A percentile compares a stretch with the other conserved stretches of the same genome.
Conservation (phyloP, 2,797 vertebrate genomes). For the Chiloscyllium punctatum region DNA sequence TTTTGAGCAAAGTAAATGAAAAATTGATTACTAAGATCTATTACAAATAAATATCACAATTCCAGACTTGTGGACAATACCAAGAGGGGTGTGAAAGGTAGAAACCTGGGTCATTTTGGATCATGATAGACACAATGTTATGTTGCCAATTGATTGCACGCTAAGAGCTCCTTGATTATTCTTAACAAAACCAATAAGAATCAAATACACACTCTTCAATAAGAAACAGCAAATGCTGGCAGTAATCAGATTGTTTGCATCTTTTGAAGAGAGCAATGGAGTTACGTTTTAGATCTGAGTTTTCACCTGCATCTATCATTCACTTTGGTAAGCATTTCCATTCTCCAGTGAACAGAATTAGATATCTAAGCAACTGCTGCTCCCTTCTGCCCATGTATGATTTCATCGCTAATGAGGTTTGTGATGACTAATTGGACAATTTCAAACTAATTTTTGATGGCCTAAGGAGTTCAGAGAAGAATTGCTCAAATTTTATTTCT, state of each 20-base stretch:
- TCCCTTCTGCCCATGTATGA: background rate
- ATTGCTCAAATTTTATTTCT: background rate
- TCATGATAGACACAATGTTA: background rate
- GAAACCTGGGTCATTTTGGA: no score
- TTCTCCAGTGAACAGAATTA: background rate
- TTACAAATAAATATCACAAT: background rate
- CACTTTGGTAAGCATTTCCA: background rate
- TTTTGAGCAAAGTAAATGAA: background rate
- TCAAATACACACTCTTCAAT: background rate
- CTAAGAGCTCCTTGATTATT: background rate
- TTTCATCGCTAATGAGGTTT: background rate
- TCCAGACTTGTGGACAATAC: background rate
- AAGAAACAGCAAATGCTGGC: background rate
- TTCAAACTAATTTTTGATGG: background rate
- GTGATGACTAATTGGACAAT: background rate
- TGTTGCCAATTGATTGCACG: background rate
- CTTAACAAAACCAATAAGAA: background rate
- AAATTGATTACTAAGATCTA: background rate
- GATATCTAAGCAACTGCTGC: background rate
- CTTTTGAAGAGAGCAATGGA: background rate
- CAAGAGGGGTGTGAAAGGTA: no score
- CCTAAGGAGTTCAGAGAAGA: background rate
- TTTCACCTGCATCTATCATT: background rate
- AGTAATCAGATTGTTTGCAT: background rate
- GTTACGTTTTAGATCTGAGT: background rate